Conservation (phyloP, 2,888 invertebrate species). For the Ganaspis brasiliensis region DNA sequence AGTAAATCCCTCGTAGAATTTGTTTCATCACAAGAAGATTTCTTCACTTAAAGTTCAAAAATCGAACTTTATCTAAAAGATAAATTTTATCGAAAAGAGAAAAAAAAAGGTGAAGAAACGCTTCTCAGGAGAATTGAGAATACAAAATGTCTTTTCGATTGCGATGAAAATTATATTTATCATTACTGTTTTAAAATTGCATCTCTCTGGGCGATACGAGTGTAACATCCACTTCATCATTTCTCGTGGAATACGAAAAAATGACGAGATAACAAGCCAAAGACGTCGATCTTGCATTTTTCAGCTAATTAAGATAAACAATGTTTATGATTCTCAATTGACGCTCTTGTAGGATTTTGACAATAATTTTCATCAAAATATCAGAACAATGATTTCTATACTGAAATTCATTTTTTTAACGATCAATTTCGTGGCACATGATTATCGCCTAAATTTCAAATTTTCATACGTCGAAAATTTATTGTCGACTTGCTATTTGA, state of each 20-base stretch:
- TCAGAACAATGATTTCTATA: no score
- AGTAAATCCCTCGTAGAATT: not conserved
- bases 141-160: slow-evolving; percentile 1
- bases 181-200: slow-evolving; percentile 23
- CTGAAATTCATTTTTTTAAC: no score
- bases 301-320: slow-evolving; percentile 11
- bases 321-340: slow-evolving; percentile 7
- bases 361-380: no score
- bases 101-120: slow-evolving; percentile 34
- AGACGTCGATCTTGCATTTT: slow-evolving; percentile 23
- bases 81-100: slow-evolving; percentile 23
- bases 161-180: slow-evolving; percentile 6
- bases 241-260: slow-evolving; percentile 14
- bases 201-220: slow-evolving; percentile 29
- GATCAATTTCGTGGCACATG: no score
- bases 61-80: slow-evolving; percentile 34
- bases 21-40: not conserved
- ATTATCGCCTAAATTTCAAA: no score
- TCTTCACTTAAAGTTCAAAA: slow-evolving; percentile 21
- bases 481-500: no score
- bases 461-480: no score
- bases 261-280: slow-evolving; percentile 16
- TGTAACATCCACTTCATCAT: slow-evolving; percentile 14
- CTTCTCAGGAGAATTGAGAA: not conserved
- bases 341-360: not conserved